Evolutionary conservation across 2,797 vertebrate species (phyloP).

Genomic region (Anabacerthia variegaticeps): DNA sequence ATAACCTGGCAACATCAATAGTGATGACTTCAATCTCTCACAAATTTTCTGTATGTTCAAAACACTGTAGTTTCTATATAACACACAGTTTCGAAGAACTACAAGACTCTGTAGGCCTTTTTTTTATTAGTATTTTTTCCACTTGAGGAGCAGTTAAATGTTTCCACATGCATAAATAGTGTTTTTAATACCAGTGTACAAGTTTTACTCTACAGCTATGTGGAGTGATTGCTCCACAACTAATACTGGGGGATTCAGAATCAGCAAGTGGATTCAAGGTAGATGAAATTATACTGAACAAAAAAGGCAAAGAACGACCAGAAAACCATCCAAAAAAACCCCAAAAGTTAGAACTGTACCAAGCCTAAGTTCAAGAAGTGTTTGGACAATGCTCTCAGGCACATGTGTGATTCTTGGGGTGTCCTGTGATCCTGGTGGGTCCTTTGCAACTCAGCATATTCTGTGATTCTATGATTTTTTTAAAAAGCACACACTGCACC

Average conservation of each 20-base stretch:
- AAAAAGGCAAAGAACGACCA: background rate
- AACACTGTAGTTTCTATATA: background rate
- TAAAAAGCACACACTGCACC: rapidly evolving
- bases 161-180: background rate
- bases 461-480: background rate
- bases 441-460: background rate
- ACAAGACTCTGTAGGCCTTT: background rate
- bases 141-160: background rate
- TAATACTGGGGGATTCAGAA: background rate
- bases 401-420: background rate
- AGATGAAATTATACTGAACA: background rate
- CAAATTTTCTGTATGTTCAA: background rate
- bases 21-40: background rate
- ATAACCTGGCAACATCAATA: background rate
- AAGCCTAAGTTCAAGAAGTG: background rate
- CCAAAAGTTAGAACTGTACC: background rate
- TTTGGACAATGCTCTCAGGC: background rate
- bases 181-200: background rate
- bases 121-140: background rate
- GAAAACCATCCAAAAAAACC: background rate
- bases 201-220: background rate
- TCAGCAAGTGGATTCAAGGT: background rate
- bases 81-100: background rate
- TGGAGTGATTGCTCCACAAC: background rate
- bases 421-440: background rate